Percentiles rank a stretch among this genome's conserved stretches.
phyloP scores from a whole-genome alignment of 2,113 vertebrate species.

The Alligator mississippiensis region DNA sequence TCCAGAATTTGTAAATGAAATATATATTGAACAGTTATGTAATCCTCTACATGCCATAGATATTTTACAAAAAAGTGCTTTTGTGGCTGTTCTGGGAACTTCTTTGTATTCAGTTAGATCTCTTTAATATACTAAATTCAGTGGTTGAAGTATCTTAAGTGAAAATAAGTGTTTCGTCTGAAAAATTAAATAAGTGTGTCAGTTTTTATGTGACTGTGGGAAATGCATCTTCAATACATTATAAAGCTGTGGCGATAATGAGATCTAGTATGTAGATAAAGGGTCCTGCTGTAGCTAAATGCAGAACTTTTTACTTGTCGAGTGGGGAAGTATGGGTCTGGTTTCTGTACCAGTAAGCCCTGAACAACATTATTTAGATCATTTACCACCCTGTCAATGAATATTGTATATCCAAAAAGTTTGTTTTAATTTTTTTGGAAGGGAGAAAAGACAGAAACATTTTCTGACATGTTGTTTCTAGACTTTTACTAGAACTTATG shows the following conservation, averaged over 20 bases:
- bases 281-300: not conserved
- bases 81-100: not conserved
- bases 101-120: not conserved
- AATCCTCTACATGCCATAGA: not conserved
- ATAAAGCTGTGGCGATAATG: not conserved
- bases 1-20: not conserved
- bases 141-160: not conserved
- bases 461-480: not conserved
- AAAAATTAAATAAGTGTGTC: not conserved
- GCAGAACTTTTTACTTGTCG: not conserved
- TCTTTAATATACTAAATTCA: not conserved
- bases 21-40: not conserved
- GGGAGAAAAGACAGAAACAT: not conserved
- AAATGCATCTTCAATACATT: not conserved
- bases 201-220: not conserved
- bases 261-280: not conserved
- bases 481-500: not conserved
- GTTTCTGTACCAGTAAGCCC: not conserved
- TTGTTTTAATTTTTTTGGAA: not conserved
- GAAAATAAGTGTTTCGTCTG: not conserved
- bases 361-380: not conserved
- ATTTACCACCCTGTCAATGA: not conserved
- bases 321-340: no score
- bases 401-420: not conserved
- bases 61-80: not conserved